These are phyloP conservation scores for Amphibalanus amphitrite DNA, from an alignment of 1,140 invertebrate genomes.

Conservation along the genomic window DNA sequence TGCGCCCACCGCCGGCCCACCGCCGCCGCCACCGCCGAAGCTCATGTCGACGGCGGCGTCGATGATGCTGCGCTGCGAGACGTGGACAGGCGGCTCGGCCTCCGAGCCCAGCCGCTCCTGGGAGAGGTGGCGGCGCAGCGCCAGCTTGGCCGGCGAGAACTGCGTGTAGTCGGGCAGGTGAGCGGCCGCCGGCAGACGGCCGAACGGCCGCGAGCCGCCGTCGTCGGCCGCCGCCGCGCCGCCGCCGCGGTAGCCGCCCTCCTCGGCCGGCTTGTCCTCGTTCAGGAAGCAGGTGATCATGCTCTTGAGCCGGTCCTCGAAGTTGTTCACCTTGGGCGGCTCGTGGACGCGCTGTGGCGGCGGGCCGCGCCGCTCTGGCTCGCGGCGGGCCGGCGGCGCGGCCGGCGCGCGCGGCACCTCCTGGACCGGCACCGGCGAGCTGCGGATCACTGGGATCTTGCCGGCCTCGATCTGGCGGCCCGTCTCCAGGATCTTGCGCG, in stretches of 20 bases:
- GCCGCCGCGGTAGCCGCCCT: not conserved
- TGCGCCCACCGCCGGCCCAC: conserved; percentile 6
- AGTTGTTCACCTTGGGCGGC: conserved; percentile 64
- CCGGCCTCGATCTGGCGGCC: conserved; percentile 34
- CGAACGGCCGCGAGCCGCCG: conserved; percentile 11
- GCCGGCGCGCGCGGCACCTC: not conserved
- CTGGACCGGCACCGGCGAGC: not conserved
- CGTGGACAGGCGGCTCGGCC: conserved; percentile 4
- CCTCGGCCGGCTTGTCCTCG: conserved; percentile 37
- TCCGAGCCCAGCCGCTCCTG: conserved; percentile 38
- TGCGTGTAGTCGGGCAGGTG: conserved; percentile 28
- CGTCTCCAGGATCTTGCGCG: conserved; percentile 73
- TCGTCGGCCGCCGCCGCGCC: conserved; percentile 11
- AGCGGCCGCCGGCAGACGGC: conserved; percentile 9
- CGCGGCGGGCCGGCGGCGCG: conserved; percentile 16
- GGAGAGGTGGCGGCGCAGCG: conserved; percentile 55
- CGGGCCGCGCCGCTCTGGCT: conserved; percentile 11
- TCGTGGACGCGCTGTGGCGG: conserved; percentile 23
- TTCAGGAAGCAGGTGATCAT: conserved; percentile 79
- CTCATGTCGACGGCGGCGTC: conserved; percentile 72
- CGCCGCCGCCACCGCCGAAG: conserved; percentile 27
- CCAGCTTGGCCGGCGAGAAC: conserved; percentile 69
- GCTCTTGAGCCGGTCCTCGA: conserved; percentile 76
- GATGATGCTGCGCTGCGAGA: conserved; percentile 34
- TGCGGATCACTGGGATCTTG: conserved; percentile 16